Conservation (phyloP, 64 coral and sea anemone species). For the Stichodactyla helianthus region DNA sequence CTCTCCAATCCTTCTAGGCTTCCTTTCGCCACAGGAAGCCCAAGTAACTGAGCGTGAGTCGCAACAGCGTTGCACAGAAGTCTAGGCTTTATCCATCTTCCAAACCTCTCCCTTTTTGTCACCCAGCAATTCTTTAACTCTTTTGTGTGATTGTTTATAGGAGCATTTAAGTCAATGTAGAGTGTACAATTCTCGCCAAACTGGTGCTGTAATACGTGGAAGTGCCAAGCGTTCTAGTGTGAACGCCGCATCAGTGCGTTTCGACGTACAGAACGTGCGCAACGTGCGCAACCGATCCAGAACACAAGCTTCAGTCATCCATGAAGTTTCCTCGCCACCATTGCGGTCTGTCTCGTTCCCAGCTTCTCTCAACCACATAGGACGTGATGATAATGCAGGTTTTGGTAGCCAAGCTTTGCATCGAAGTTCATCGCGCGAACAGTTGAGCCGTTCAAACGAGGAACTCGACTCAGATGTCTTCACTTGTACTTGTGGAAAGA, state of each 20-base stretch:
- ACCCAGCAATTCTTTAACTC: too few species aligned
- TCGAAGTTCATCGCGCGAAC: slow-evolving; percentile 51
- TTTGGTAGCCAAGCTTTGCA: slow-evolving; percentile 75
- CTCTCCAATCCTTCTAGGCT: neutral
- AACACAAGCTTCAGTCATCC: slow-evolving; percentile 6
- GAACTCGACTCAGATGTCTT: slow-evolving; percentile 91
- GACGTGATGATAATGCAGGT: slow-evolving; percentile 70
- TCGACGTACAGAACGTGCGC: slow-evolving; percentile 35
- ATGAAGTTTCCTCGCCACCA: slow-evolving; percentile 57
- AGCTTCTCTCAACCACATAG: slow-evolving; percentile 88
- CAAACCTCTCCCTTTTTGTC: too few species aligned
- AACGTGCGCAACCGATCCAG: slow-evolving; percentile 15
- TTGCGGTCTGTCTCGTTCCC: slow-evolving; percentile 79
- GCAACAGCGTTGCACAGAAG: too few species aligned
- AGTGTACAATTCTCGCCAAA: slow-evolving; percentile 15
- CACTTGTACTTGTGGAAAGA: slow-evolving; percentile 83
- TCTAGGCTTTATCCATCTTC: too few species aligned
- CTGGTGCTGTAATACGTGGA: slow-evolving; percentile 7
- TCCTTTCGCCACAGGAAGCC: neutral
- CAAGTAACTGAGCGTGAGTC: neutral
- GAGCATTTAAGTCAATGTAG: slow-evolving; percentile 47
- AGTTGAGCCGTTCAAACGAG: slow-evolving; percentile 37
- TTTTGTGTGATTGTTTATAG: neutral
- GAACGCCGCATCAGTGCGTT: slow-evolving; percentile 28
- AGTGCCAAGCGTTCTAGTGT: slow-evolving; percentile 5